A percentile compares a stretch with the other conserved stretches of the same genome.
phyloP scores from a whole-genome alignment of 2,888 invertebrate genomes.

The Melanostoma mellinum region DNA sequence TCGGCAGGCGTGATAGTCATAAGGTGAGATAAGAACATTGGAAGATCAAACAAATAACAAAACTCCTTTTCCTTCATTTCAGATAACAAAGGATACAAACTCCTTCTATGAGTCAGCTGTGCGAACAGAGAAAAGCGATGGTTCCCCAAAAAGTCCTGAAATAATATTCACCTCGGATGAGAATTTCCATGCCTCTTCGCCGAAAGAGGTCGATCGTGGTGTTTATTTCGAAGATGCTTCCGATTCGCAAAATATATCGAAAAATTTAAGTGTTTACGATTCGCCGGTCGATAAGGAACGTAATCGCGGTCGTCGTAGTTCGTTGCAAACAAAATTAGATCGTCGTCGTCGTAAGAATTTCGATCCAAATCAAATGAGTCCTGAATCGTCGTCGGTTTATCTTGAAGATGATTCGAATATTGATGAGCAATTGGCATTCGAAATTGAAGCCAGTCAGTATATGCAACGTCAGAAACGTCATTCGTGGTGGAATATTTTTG shows the following conservation, averaged over 20 bases:
- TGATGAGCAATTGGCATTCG: constrained; percentile 69
- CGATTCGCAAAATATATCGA: constrained; percentile 71
- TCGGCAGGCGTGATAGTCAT: constrained; percentile 79
- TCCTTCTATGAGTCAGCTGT: constrained; percentile 80
- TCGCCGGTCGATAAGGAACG: constrained; percentile 78
- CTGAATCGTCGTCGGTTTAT: constrained; percentile 74
- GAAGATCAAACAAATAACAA: neutral
- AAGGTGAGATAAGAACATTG: constrained; percentile 77
- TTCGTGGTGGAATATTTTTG: constrained; percentile 95
- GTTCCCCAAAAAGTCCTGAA: constrained; percentile 78
- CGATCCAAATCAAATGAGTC: constrained; percentile 77
- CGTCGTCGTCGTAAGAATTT: constrained; percentile 81
- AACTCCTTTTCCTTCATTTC: constrained; percentile 7
- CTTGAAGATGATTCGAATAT: constrained; percentile 75
- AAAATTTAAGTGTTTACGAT: constrained; percentile 58
- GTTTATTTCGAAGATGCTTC: constrained; percentile 79
- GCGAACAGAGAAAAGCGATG: constrained; percentile 81
- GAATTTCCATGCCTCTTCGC: constrained; percentile 79
- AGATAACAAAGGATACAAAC: constrained; percentile 74
- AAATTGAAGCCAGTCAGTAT: constrained; percentile 74
- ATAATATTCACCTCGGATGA: constrained; percentile 78
- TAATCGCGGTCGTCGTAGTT: constrained; percentile 80
- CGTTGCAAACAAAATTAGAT: constrained; percentile 81
- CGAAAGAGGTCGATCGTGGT: constrained; percentile 78
- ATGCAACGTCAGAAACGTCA: constrained; percentile 86